Base-by-base conservation (phyloP, 2,797 vertebrate species). In the Steatocranus sp. region DNA sequence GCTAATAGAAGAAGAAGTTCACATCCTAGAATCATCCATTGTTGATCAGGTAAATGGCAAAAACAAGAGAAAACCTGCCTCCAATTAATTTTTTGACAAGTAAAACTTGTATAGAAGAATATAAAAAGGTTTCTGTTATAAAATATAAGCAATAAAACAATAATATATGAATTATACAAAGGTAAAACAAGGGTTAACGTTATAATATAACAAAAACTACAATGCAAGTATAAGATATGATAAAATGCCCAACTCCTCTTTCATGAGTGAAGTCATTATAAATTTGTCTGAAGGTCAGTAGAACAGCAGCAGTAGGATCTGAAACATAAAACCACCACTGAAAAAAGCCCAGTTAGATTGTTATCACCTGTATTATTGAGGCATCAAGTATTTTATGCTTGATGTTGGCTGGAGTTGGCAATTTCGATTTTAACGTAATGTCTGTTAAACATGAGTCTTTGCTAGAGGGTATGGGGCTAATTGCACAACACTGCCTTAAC, bases 1-100 rank as follows among this genome's bases (percentile, higher is more conserved):
- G 83, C 90, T 91, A 51, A 89, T 92, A 78, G 84, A 92, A 76
- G 88, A 89, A 75, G 90, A 89, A 68, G 80, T 93, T 80, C 25
- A 83, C 48, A 8, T 91, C 80, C 84, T 93, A 3, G 85, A 63
- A 9, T 76, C 85, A 2, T 75, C 74, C 25, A 9, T 87, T 80
- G 18, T 81, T 38, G 56, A 90, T 49, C 91, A 88, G 93, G 94
- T 94, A 89, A 87, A 78, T 38, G 56, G 6, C 56, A 61, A 1
- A 41, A 43, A n/a, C 2, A 18, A 14, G 46, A 7, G 20, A 20
- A 70, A 70, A 53, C 30, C 5, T 18, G 41, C 25, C 66, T 30
- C 25, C 25, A 27, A 11, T 25, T 43, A 68, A 11, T 43, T 14
- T 38, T 63, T 63, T 61, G 17, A n/a, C 17, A 68, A 68, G 17